These are phyloP conservation scores for Thymelicus lineola DNA, from an alignment of 2,888 invertebrate genomes.

Conservation along the genomic window DNA sequence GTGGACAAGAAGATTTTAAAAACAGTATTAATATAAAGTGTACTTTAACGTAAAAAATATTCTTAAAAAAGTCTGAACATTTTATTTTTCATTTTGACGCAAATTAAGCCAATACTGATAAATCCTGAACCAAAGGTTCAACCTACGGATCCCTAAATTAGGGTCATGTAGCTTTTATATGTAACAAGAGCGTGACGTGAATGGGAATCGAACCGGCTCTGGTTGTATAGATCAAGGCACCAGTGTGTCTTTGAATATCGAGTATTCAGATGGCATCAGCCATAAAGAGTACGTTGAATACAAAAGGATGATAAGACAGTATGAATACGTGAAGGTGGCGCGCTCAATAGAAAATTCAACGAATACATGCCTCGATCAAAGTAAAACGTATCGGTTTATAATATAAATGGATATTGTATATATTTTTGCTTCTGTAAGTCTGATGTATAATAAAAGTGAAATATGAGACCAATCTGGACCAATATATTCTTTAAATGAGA, in stretches of 20 bases:
- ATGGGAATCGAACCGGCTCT: conserved; percentile 6
- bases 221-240: not conserved
- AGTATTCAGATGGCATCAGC: conserved; percentile 10
- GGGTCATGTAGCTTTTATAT: conserved; percentile 29
- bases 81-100: no score
- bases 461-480: no score
- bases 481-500: no score
- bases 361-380: not conserved
- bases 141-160: conserved; percentile 1
- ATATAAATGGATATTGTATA: no score
- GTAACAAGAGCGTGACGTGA: conserved; percentile 19
- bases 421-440: no score
- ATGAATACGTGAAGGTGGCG: not conserved
- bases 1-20: no score
- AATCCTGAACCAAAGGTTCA: not conserved
- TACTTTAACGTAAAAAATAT: no score
- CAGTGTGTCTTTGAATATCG: conserved; percentile 3
- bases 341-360: not conserved
- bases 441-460: no score
- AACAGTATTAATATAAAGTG: no score
- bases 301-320: conserved; percentile 14
- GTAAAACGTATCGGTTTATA: not conserved
- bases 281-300: conserved; percentile 5
- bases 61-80: no score
- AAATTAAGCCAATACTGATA: not conserved